Evolutionary conservation across 2,888 invertebrate species (phyloP).

Genomic region (Protophormia terraenovae): DNA sequence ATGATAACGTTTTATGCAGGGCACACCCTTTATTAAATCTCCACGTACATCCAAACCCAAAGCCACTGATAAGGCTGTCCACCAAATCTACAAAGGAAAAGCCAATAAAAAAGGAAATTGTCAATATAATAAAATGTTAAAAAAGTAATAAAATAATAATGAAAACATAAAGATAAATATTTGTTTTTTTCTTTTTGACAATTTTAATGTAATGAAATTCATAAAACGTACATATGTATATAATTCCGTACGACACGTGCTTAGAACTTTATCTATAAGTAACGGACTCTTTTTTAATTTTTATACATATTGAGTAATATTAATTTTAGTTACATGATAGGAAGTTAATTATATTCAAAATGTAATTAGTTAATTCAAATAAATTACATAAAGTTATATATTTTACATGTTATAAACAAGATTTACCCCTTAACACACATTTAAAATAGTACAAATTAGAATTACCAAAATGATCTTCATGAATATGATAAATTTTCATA

Average conservation of each 20-base stretch:
- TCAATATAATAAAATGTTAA: conserved; percentile 4
- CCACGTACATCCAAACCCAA: conserved; percentile 93
- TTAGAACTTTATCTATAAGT: conserved; percentile 3
- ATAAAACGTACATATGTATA: not conserved
- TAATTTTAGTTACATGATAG: no score
- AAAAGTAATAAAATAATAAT: not conserved
- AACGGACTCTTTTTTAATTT: not conserved
- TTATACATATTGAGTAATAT: no score
- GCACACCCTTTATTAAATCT: conserved; percentile 93
- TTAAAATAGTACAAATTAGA: no score
- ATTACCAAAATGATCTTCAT: no score
- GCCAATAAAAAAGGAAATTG: not conserved
- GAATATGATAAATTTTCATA: no score
- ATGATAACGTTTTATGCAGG: conserved; percentile 93
- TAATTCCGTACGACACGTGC: conserved; percentile 9
- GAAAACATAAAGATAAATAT: not conserved
- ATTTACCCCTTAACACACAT: no score
- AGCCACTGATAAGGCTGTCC: conserved; percentile 94
- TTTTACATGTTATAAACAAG: no score
- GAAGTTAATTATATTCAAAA: no score
- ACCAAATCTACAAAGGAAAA: conserved; percentile 87
- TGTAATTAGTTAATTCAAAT: no score
- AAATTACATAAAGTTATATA: no score
- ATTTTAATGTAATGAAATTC: conserved; percentile 14
- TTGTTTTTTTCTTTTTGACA: not conserved